Base-by-base conservation (phyloP, 2,888 invertebrate species). In the Sarcophaga carnaria region DNA sequence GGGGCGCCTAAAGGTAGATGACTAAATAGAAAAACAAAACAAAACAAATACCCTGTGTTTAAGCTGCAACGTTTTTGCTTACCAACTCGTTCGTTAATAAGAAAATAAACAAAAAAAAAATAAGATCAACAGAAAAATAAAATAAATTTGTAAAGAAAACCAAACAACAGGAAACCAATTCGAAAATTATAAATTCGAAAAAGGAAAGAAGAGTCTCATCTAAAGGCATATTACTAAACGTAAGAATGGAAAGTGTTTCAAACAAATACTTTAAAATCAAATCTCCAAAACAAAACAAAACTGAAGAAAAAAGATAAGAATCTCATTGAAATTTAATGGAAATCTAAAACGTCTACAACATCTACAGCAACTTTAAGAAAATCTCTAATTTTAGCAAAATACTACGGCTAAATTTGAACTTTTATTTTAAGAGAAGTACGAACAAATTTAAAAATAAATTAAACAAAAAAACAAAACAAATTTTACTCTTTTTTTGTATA, bases 1-100 rank as follows among this genome's bases (percentile, higher is more conserved):
- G 91, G 91, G 90, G 89, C 91, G 90, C 72, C 62, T 67, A 27
- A 91, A 90, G 91, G 91, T 91, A 91, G 91, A 91, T 89, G 91
- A 91, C 86, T 85, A 86, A 83, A 88, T 37, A 37, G 84, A 80
- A 74, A 82, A 83, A 12, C 3, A 69, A 85, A 69, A 74, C 59
- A 47, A 85, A 81, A 72, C 10, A 70, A 22, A 76, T 80, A 49
- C 22, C 49, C 82, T 74, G 74, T 74, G 74, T 78, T 70, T 78
- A 37, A 81, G 84, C 86, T 83, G 83, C 71, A 67, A 60, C 67
- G 59, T 75, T 54, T 54, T 14, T 14, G 54, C 54, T 54, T 54
- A 17, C 5, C 17, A 54, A 54, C 54, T 14, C 8, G 25, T 49
- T 12, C 17, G 14, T 14, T 49, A 49, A 14, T 54, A 54, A 54